phyloP scores from a whole-genome alignment of 1,140 invertebrate species.

The Polypedilum pembai region DNA sequence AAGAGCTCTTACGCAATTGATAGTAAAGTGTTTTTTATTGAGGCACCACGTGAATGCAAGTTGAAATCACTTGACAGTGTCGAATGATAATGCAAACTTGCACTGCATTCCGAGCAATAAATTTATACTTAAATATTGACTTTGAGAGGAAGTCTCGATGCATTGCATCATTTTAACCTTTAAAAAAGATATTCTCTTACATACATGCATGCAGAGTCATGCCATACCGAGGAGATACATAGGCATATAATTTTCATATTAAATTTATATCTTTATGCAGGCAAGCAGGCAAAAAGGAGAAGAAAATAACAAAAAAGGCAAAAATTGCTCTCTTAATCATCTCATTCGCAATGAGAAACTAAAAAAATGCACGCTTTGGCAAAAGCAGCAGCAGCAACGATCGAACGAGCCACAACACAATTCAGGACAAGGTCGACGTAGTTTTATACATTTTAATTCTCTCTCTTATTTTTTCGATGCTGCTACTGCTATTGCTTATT shows the following conservation, averaged over 20 bases:
- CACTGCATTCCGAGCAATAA: background rate
- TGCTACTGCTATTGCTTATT: background rate
- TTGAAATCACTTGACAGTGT: background rate
- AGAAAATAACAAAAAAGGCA: constrained; percentile 3
- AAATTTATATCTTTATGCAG: background rate
- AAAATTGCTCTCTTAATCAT: background rate
- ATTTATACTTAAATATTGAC: constrained; percentile 10
- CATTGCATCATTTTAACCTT: constrained; percentile 12
- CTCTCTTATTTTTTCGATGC: background rate
- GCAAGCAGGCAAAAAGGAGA: background rate
- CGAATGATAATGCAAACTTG: too few relatives aligned
- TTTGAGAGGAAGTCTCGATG: background rate
- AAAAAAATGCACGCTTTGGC: background rate
- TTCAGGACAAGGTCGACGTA: constrained; percentile 21
- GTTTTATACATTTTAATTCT: constrained; percentile 6
- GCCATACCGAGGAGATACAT: background rate
- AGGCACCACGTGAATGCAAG: background rate
- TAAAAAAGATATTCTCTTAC: background rate
- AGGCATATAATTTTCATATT: constrained; percentile 1
- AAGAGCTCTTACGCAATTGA: too few relatives aligned
- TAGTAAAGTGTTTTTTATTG: background rate
- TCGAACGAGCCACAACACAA: background rate
- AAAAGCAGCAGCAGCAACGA: background rate
- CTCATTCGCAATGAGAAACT: background rate
- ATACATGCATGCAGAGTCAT: background rate